phyloP scores from a whole-genome alignment of 2,888 invertebrate species.

The Sycophila texana region DNA sequence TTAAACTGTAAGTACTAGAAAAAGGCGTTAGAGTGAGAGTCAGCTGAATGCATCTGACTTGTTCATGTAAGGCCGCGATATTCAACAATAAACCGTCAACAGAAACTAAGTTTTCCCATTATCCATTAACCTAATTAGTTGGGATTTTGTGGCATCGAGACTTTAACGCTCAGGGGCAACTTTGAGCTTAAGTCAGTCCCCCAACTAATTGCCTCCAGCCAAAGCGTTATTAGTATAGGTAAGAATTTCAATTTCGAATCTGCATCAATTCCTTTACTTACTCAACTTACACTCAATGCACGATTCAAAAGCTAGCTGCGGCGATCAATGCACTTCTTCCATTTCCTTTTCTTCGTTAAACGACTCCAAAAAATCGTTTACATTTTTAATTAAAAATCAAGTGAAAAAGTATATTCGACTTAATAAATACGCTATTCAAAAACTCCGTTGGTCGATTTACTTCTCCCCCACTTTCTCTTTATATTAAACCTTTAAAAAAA shows the following conservation, averaged over 20 bases:
- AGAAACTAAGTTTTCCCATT: constrained; percentile 70
- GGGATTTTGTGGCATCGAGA: constrained; percentile 68
- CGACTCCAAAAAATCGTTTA: too few species aligned
- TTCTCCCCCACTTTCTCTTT: too few species aligned
- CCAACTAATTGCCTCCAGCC: background rate
- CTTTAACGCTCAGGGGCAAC: constrained; percentile 57
- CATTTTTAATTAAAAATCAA: too few species aligned
- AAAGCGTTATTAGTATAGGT: constrained; percentile 1
- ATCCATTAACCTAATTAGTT: constrained; percentile 73
- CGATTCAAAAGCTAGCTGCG: too few species aligned
- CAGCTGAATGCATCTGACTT: background rate
- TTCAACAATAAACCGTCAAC: constrained; percentile 71
- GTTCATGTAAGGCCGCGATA: constrained; percentile 44
- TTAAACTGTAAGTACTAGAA: background rate
- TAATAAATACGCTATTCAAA: background rate
- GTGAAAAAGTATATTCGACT: too few species aligned
- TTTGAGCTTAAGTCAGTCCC: constrained; percentile 58
- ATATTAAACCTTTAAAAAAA: too few species aligned
- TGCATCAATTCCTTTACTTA: background rate
- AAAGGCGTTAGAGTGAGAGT: background rate
- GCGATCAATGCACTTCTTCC: too few species aligned
- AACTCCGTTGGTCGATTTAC: background rate
- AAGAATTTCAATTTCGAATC: background rate
- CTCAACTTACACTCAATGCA: too few species aligned
- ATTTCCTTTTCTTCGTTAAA: too few species aligned